Base-by-base conservation (phyloP, 2,797 vertebrate genomes). In the Alosa sapidissima region DNA sequence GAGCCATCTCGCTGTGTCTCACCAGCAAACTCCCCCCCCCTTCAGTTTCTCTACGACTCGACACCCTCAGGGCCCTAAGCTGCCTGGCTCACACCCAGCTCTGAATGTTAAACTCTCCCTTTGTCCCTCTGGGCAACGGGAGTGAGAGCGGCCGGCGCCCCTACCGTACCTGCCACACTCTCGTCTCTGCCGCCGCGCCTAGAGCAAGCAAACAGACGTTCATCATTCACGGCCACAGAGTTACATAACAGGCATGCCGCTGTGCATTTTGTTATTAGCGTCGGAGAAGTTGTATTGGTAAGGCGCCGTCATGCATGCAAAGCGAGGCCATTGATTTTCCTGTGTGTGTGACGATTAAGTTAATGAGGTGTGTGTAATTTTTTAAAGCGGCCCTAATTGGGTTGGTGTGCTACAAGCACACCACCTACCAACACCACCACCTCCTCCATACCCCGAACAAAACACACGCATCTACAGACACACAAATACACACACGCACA, bases 1-100 rank as follows among this genome's bases (percentile, higher is more conserved):
- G 81, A 86, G 9, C 75, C 82, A 82, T 28, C 28, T 84, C 36
- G 81, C 41, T 75, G 81, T 47, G 51, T 86, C 19, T 85, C 52
- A 33, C 36, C 55, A 78, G 14, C 16, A 55, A 55, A 55, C 16
- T 7, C 72, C 47, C 21, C 58, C 72, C 58, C 9, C 55, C 19
- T n/a, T 47, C 72, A 75, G 68, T 6, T 14, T 78, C 19, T 45
- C 72, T 14, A 72, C 1, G 65, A 36, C 65, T 68, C 9, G 21
- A 58, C 55, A 58, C 55, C 21, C 19, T 7, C 4, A 4, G 19
- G 24, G 62, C 24, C 55, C 28, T 33, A n/a, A 41, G 68, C 33
- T 45, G 7, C 72, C 41, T 47, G 41, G 41, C 41, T 6, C 65
- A 72, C 28, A 14, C 11, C 33, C 13, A 72, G 62, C 24, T 28